Base-by-base conservation (phyloP, 2,113 vertebrate species). In the Psilopogon haemacephalus region DNA sequence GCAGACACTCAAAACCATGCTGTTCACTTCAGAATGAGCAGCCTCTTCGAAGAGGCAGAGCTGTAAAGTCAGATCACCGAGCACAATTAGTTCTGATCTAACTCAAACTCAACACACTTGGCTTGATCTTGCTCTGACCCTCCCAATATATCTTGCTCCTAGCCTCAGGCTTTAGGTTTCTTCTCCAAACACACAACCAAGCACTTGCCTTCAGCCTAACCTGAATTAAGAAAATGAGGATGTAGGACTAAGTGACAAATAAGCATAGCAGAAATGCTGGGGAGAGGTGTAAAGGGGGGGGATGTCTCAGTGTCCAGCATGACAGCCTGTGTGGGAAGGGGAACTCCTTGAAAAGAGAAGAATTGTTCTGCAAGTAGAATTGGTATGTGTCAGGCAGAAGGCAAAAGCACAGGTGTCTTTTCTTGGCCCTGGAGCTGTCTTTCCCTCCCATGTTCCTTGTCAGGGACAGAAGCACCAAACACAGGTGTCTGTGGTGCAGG, bases 401-500 rank as follows among this genome's bases (percentile, higher is more conserved):
- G 27, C 17, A 79, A 52, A 50, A 74, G 44, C 15, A 44, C 21
- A 21, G 27, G 37, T 62, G 23, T 44, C 33, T 73, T 78, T 84
- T 62, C 46, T 11, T 60, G 60, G 18, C 19, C 50, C 32, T 69
- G 62, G 35, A 88, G n/a, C 10, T 6, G 1, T 35, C 50, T 73
- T 11, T 67, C 46, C 17, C 38, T 78, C 63, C 32, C 4, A 2
- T 35, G 32, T 15, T 65, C 35, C 0, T 0, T 44, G 18, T 38
- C 59, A 87, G 19, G 64, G 32, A 62, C 11, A 52, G 71, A 87
- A 52, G 12, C 9, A 46, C 40, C 6, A 40, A 83, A 65, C 10
- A 52, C 6, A 3, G 14, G 15, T 58, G 1, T 67, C 50, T 89
- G 64, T 1, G 2, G 28, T 38, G 35, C 32, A 33, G 69, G 11